Base-by-base conservation (phyloP, 1,140 invertebrate species). In the Cheumatopsyche charites region DNA sequence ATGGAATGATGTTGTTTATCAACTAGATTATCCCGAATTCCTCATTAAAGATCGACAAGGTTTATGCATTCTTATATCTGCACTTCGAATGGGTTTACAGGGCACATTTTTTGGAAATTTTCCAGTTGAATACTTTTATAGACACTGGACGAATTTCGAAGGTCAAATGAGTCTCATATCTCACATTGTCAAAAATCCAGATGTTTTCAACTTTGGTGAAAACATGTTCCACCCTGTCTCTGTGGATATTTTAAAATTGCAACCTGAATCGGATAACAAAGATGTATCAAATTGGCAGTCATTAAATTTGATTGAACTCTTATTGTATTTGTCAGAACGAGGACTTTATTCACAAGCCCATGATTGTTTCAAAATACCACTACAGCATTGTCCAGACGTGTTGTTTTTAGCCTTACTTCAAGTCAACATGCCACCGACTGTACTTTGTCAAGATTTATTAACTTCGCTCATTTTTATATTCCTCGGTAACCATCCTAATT, bases 121-220 rank as follows among this genome's bases (percentile, higher is more conserved):
- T 80, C 96, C 96, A 13, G 89, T 96, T 23, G 95, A 98, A 78
- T 88, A 90, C 67, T 86, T 98, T 73, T 98, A 96, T 81, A 87
- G 92, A 61, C 88, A 90, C 55, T 98, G 96, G 96, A 92, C 92
- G 72, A 96, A 98, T 81, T 87, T 91, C 12, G 96, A 98, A 78
- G 94, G 94, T 43, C 95, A 98, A 83, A 88, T 98, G 76, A 95
- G 94, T 73, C 86, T 97, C 36, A 87, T 98, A 13, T 88, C 90
- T 70, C 90, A 94, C 73, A 92, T 96, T 72, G 80, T 98, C 0
- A 94, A 94, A 79, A 91, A 95, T 84, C 89, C 94, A 0, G 97
- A 98, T 82, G 88, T 98, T 36, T 97, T 98, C 81, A 96, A 93
- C 79, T 95, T 98, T 80, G 91, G 93, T 62, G 96, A 98, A 82